phyloP scores from a whole-genome alignment of 2,797 vertebrate genomes.

The Pangasius djambal region DNA sequence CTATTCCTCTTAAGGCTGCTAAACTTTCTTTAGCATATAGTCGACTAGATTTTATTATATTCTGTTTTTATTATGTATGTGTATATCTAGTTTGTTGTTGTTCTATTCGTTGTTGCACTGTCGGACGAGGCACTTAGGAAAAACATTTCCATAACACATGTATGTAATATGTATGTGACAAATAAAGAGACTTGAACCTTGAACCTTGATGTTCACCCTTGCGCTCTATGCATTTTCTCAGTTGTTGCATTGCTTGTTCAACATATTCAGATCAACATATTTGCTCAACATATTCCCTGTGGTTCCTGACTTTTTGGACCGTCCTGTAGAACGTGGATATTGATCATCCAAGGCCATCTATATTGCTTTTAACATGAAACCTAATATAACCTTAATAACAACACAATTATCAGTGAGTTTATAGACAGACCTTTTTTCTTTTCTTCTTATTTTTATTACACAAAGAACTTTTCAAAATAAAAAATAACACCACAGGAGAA shows the following conservation, averaged over 20 bases:
- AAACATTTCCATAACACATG: no score
- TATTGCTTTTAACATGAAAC: background rate
- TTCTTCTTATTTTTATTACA: background rate
- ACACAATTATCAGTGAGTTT: background rate
- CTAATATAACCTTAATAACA: background rate
- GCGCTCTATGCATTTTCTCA: background rate
- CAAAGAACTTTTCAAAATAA: background rate
- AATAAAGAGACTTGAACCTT: no score
- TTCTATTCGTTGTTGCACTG: no score
- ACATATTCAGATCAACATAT: no score
- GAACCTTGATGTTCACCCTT: background rate
- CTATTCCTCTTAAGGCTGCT: no score
- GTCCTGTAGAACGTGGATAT: background rate
- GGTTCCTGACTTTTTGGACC: background rate
- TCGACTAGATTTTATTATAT: no score
- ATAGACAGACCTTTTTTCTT: background rate
- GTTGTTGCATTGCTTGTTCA: background rate
- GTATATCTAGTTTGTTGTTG: no score
- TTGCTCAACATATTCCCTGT: no score
- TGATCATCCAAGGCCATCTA: background rate
- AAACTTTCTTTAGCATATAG: no score
- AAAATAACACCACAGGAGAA: background rate
- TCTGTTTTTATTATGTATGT: no score
- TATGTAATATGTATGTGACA: no score
- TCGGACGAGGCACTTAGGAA: no score